Conservation (phyloP, 2,797 vertebrate genomes). For the Phoeniculus purpureus region DNA sequence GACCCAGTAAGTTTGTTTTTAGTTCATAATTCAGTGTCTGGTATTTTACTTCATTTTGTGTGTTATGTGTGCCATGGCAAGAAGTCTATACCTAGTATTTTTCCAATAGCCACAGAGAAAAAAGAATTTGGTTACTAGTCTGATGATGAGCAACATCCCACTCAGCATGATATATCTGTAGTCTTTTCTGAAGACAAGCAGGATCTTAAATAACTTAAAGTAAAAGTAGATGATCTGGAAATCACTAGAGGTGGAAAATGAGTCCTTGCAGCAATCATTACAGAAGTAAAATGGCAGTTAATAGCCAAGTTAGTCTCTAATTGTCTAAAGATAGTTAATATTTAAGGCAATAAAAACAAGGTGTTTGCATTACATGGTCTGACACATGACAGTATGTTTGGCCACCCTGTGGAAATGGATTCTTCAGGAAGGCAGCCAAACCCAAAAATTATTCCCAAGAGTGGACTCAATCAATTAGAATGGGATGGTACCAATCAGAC, state of each 20-base stretch:
- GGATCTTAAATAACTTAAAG: constrained; percentile 4
- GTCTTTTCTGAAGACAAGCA: not conserved
- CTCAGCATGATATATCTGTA: not conserved
- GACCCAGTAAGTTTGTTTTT: not conserved
- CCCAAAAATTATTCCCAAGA: not conserved
- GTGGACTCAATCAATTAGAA: not conserved
- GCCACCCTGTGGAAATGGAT: not conserved
- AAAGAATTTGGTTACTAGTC: not conserved
- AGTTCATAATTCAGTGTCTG: not conserved
- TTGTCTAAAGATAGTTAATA: not conserved
- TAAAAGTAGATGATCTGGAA: not conserved
- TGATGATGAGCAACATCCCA: not conserved
- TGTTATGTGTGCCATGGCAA: not conserved
- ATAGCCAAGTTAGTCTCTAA: not conserved
- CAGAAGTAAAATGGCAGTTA: not conserved
- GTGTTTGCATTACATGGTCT: not conserved
- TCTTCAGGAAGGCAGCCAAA: not conserved
- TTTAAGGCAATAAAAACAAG: not conserved
- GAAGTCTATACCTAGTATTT: not conserved
- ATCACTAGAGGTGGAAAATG: not conserved
- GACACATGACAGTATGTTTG: not conserved
- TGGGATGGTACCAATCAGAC: not conserved
- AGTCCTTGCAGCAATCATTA: not conserved
- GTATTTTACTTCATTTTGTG: not conserved
- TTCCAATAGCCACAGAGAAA: not conserved